Evolutionary conservation across 2,888 invertebrate genomes (phyloP).

Genomic region (Eledona agricola): DNA sequence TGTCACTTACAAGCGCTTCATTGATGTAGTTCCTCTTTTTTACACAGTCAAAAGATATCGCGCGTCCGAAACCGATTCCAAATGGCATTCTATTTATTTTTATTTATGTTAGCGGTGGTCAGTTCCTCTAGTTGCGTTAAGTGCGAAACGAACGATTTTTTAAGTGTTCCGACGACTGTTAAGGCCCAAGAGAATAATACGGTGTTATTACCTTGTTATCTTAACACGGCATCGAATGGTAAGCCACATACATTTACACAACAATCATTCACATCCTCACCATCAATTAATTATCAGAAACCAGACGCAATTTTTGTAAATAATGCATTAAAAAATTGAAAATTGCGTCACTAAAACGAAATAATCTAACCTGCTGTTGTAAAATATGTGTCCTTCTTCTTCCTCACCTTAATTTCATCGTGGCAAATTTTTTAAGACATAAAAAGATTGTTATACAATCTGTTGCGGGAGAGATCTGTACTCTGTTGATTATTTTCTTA

Average conservation of each 20-base stretch:
- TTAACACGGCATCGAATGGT: conserved; percentile 72
- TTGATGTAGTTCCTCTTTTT: conserved; percentile 32
- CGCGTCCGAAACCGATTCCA: conserved; percentile 19
- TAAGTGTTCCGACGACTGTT: conserved; percentile 77
- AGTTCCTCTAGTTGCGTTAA: conserved; percentile 32
- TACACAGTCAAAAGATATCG: conserved; percentile 7
- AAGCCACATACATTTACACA: conserved; percentile 18
- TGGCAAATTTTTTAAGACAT: too few species aligned
- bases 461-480: too few species aligned
- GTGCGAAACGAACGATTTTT: conserved; percentile 61
- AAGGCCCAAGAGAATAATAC: conserved; percentile 81
- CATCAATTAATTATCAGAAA: too few species aligned
- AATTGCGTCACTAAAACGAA: too few species aligned
- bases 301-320: too few species aligned
- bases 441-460: too few species aligned
- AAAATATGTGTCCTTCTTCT: too few species aligned
- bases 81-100: conserved; percentile 30
- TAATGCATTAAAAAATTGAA: too few species aligned
- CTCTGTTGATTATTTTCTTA: too few species aligned
- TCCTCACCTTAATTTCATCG: too few species aligned
- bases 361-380: too few species aligned
- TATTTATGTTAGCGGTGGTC: conserved; percentile 30
- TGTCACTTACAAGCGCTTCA: conserved; percentile 33
- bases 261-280: too few species aligned
- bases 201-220: conserved; percentile 79